A percentile compares a stretch with the other conserved stretches of the same genome.
Conservation (phyloP, 1,140 invertebrate genomes). For the Lordiphosa mommai region DNA sequence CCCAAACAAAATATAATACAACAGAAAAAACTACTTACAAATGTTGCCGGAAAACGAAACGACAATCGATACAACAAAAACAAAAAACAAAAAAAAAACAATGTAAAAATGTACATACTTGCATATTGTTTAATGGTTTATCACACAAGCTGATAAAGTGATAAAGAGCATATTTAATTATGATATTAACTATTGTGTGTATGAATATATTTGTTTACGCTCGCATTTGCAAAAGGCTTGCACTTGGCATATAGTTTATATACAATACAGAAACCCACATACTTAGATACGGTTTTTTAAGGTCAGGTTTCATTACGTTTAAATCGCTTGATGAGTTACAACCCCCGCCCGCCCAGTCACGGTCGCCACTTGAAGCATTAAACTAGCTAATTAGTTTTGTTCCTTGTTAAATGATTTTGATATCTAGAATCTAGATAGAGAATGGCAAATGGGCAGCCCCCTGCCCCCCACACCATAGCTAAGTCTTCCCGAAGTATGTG, state of each 20-base stretch:
- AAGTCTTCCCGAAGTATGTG: slow-evolving; percentile 14
- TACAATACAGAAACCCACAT: not conserved
- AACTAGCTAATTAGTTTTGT: slow-evolving; percentile 11
- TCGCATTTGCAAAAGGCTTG: slow-evolving; percentile 43
- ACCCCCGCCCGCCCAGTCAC: not conserved
- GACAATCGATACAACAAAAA: slow-evolving; percentile 41
- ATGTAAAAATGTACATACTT: slow-evolving; percentile 26
- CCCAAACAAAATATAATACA: slow-evolving; percentile 1
- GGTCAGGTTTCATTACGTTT: slow-evolving; percentile 66
- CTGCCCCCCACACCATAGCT: slow-evolving; percentile 1
- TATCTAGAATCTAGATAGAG: not conserved
- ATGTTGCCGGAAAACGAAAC: slow-evolving; percentile 39
- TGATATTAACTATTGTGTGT: slow-evolving; percentile 6
- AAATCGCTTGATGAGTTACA: slow-evolving; percentile 27
- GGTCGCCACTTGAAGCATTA: slow-evolving; percentile 28
- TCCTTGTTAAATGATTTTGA: slow-evolving; percentile 14
- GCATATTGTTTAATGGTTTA: not conserved
- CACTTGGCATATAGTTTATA: slow-evolving; percentile 36
- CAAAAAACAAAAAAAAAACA: slow-evolving; percentile 10
- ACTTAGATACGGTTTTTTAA: slow-evolving; percentile 10
- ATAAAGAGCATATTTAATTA: slow-evolving; percentile 2
- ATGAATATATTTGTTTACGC: slow-evolving; percentile 36
- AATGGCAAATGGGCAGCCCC: not conserved
- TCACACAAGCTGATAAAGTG: slow-evolving; percentile 18
- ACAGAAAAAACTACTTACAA: slow-evolving; percentile 18